Evolutionary conservation across 2,888 invertebrate genomes (phyloP), one percentile per base, ranked within the genome.

Genomic region (Caenorhabditis sp.): DNA sequence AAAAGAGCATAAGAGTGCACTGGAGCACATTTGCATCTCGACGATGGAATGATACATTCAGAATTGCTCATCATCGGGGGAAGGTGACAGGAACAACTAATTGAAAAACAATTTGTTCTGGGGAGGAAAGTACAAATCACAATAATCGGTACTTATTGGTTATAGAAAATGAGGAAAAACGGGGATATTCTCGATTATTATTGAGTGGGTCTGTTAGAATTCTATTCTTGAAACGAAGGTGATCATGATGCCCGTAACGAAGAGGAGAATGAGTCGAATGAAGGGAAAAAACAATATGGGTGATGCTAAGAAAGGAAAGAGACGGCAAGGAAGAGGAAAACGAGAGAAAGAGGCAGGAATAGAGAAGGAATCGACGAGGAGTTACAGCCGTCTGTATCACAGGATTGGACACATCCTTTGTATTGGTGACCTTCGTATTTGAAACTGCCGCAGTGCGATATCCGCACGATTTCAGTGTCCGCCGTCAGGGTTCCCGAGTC

Each of bases 391-490:
- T 91, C 90, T 22, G 88, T 83, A 72, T 88, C 88, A 71, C 91
- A 91, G 50, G 89, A 82, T 82, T 89, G 87, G 69, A 87, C 85
- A 74, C 87, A 87, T 77, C 90, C 91, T 62, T 87, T 86, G 77
- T 89, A 91, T 55, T 89, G 88, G 60, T 82, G 71, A 26, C 87
- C 88, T 71, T 90, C 88, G 91, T 96, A 97, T 92, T 95, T 95
- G 93, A 98, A 97, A 87, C 96, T 94, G 35, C 98, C 98, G 92
- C 98, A 98, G 92, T 98, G 97, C n/a, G 96, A 96, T 95, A 97
- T 96, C 86, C 98, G 94, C 65, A 97, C 96, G 80, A 98, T 95
- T 93, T 98, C 98, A 0, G 97, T 97, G 93, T 98, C 97, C 0
- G 97, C 96, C 69, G 97, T 98, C 61, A 96, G 94, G 0, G 97